phyloP scores from a whole-genome alignment of 1,140 invertebrate genomes.

The Oedothorax gibbosus region DNA sequence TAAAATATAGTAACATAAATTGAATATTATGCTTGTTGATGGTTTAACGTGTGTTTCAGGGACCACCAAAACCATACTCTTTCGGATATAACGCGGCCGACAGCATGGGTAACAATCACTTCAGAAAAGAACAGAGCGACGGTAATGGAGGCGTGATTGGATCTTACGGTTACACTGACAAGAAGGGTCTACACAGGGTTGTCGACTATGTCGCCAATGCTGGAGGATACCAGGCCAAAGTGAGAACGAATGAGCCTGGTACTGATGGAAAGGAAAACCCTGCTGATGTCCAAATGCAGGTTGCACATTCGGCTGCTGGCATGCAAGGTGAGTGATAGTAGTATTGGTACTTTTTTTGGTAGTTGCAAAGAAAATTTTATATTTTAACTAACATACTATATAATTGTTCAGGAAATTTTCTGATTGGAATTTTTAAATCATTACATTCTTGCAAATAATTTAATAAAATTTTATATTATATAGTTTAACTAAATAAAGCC shows the following conservation, averaged over 20 bases:
- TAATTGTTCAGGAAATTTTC: too few species aligned
- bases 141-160: constrained; percentile 49
- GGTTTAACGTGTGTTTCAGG: background rate
- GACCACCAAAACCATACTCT: constrained; percentile 41
- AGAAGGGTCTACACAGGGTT: constrained; percentile 47
- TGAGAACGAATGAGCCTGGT: constrained; percentile 62
- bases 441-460: too few species aligned
- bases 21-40: too few species aligned
- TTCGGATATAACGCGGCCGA: constrained; percentile 49
- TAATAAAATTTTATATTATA: too few species aligned
- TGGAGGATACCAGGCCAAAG: constrained; percentile 58
- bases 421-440: too few species aligned
- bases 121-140: constrained; percentile 49
- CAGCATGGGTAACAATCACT: background rate
- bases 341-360: background rate
- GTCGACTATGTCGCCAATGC: constrained; percentile 62
- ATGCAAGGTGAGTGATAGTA: constrained; percentile 22
- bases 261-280: constrained; percentile 51
- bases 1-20: too few species aligned
- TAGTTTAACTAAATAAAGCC: too few species aligned
- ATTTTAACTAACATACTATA: too few species aligned
- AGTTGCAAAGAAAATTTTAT: background rate
- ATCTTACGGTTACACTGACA: constrained; percentile 43
- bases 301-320: constrained; percentile 33
- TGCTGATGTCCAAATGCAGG: constrained; percentile 38